Conservation (phyloP, 2,888 invertebrate species). For the Oxyteleia sp. region DNA sequence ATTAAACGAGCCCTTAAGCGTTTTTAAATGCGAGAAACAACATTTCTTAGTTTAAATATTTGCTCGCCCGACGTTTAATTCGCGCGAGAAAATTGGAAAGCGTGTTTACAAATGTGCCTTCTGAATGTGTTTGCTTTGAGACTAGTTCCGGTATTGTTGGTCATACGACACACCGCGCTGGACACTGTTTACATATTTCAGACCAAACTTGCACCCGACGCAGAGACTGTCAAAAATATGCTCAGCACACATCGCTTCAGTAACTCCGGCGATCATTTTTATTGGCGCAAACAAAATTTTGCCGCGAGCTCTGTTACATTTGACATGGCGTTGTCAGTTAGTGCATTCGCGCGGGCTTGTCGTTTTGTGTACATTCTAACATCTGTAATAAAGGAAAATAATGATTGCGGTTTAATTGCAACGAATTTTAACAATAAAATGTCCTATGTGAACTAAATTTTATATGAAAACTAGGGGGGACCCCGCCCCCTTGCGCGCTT, state of each 20-base stretch:
- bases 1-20: too few relatives aligned
- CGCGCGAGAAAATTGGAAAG: conserved; percentile 29
- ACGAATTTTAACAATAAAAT: too few relatives aligned
- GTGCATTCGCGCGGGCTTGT: too few relatives aligned
- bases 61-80: conserved; percentile 17
- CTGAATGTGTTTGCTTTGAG: conserved; percentile 20
- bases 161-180: not conserved
- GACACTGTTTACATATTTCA: conserved; percentile 42
- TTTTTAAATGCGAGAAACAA: not conserved
- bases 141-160: conserved; percentile 16
- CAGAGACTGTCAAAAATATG: conserved; percentile 27
- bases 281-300: conserved; percentile 9
- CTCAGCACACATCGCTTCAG: not conserved
- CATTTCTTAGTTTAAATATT: conserved; percentile 16
- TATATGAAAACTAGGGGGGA: too few relatives aligned
- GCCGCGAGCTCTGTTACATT: not conserved
- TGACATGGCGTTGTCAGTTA: too few relatives aligned
- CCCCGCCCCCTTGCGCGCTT: too few relatives aligned
- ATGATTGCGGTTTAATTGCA: too few relatives aligned
- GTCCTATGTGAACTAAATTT: too few relatives aligned
- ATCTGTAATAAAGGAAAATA: too few relatives aligned
- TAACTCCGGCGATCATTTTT: conserved; percentile 1
- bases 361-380: too few relatives aligned
- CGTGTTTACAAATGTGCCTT: conserved; percentile 34
- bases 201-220: conserved; percentile 14